Evolutionary conservation across 2,888 invertebrate genomes (phyloP).

Genomic region (Lithophane ornitopus): DNA sequence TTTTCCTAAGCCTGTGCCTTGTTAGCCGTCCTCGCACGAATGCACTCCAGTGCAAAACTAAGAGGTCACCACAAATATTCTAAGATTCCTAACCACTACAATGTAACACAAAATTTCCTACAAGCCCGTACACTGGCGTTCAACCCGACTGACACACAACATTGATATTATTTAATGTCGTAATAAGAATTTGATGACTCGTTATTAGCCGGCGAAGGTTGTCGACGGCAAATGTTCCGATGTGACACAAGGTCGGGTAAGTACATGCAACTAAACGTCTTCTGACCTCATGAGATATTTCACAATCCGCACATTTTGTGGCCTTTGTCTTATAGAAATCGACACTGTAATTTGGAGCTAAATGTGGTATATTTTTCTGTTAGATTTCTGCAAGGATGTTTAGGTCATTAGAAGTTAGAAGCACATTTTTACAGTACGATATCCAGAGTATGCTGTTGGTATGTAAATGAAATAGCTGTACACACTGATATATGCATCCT

Average conservation of each 20-base stretch:
- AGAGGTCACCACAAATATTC: constrained; percentile 39
- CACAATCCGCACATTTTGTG: constrained; percentile 63
- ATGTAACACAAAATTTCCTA: constrained; percentile 47
- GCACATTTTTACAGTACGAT: constrained; percentile 17
- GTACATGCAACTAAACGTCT: constrained; percentile 60
- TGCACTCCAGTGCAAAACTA: constrained; percentile 35
- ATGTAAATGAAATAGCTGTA: constrained; percentile 29
- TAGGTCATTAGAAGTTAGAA: constrained; percentile 20
- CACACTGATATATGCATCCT: constrained; percentile 17
- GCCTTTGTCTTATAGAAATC: constrained; percentile 66
- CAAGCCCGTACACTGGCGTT: constrained; percentile 46
- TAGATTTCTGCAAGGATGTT: constrained; percentile 45
- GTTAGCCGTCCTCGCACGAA: neutral
- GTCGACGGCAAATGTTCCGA: constrained; percentile 65
- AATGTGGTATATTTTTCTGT: constrained; percentile 50
- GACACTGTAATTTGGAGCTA: constrained; percentile 62
- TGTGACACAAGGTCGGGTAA: constrained; percentile 68
- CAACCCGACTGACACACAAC: constrained; percentile 61
- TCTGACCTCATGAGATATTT: constrained; percentile 66
- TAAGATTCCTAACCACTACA: constrained; percentile 14
- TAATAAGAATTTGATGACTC: constrained; percentile 84
- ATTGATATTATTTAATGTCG: constrained; percentile 74
- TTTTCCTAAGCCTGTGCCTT: neutral
- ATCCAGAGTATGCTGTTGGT: constrained; percentile 7
- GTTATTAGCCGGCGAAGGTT: constrained; percentile 75